Evolutionary conservation across 2,113 vertebrate species (phyloP).

Genomic region (Pungitius pungitius): DNA sequence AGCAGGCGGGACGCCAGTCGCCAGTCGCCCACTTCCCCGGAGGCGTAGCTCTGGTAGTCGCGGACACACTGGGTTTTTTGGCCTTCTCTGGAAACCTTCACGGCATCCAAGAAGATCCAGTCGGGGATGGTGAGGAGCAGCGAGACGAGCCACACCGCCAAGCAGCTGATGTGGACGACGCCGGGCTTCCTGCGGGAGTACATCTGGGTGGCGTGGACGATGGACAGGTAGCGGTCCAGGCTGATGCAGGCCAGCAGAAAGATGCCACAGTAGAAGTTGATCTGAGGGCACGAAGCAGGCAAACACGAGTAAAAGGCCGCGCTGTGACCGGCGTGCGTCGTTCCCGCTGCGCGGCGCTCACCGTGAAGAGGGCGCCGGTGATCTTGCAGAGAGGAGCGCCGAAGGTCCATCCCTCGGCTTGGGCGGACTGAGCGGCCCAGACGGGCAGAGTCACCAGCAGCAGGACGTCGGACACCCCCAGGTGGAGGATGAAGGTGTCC

Average conservation of each 20-base stretch:
- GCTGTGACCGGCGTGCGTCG: neutral
- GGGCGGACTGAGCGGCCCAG: constrained; percentile 78
- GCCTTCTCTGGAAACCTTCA: constrained; percentile 14
- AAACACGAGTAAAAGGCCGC: neutral
- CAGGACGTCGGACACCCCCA: constrained; percentile 83
- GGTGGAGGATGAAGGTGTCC: constrained; percentile 87
- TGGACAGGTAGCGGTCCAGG: constrained; percentile 88
- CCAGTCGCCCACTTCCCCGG: constrained; percentile 16
- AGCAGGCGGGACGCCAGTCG: constrained; percentile 62
- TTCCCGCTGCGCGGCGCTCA: constrained; percentile 39
- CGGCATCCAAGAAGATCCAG: constrained; percentile 73
- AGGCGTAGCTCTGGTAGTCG: constrained; percentile 29
- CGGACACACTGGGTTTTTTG: constrained; percentile 70
- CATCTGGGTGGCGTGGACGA: constrained; percentile 88
- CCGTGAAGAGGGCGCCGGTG: constrained; percentile 82
- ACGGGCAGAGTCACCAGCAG: constrained; percentile 86
- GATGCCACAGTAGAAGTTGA: constrained; percentile 91
- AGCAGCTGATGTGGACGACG: constrained; percentile 75
- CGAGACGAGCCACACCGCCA: constrained; percentile 82
- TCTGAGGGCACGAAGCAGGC: constrained; percentile 52
- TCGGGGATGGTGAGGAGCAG: constrained; percentile 85
- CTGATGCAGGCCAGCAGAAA: constrained; percentile 91
- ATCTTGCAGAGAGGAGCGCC: constrained; percentile 82
- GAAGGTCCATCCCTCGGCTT: constrained; percentile 78
- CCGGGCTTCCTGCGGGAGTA: constrained; percentile 81